Conservation (phyloP, 92 coral and sea anemone species). For the Pocillopora meandrina region DNA sequence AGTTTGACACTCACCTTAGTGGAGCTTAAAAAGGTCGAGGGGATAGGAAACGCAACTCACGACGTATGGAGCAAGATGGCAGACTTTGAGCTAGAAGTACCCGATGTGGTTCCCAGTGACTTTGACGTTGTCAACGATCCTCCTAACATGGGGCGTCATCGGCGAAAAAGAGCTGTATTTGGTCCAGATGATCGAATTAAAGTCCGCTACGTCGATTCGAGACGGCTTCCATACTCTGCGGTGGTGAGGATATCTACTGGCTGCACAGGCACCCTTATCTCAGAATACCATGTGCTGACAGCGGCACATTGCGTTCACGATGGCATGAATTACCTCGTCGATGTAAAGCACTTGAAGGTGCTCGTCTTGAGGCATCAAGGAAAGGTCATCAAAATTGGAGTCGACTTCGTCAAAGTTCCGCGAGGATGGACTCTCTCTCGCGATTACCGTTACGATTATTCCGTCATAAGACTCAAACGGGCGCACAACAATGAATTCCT, state of each 20-base stretch:
- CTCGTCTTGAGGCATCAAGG: constrained; percentile 57
- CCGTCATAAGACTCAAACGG: constrained; percentile 53
- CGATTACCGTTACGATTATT: constrained; percentile 59
- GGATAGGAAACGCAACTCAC: background rate
- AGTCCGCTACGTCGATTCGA: constrained; percentile 22
- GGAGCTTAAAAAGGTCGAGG: constrained; percentile 33
- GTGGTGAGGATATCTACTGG: constrained; percentile 72
- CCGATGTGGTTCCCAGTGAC: background rate
- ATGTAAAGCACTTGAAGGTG: constrained; percentile 56
- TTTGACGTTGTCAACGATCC: background rate
- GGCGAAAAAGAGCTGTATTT: constrained; percentile 48
- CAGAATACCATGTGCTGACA: constrained; percentile 72
- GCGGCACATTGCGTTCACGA: constrained; percentile 87
- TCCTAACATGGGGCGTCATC: constrained; percentile 24
- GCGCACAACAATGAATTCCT: constrained; percentile 3
- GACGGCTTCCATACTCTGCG: constrained; percentile 58
- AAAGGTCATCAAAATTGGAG: constrained; percentile 49
- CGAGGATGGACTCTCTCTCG: constrained; percentile 52
- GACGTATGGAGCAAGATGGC: constrained; percentile 13
- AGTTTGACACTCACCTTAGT: constrained; percentile 60
- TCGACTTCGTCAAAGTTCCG: constrained; percentile 56
- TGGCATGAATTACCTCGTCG: constrained; percentile 42
- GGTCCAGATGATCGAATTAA: constrained; percentile 59
- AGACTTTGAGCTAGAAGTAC: constrained; percentile 23
- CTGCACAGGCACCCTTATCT: constrained; percentile 81